A percentile compares a stretch with the other conserved stretches of the same genome.
phyloP scores from a whole-genome alignment of 2,113 vertebrate species.

The Ammodytes marinus region DNA sequence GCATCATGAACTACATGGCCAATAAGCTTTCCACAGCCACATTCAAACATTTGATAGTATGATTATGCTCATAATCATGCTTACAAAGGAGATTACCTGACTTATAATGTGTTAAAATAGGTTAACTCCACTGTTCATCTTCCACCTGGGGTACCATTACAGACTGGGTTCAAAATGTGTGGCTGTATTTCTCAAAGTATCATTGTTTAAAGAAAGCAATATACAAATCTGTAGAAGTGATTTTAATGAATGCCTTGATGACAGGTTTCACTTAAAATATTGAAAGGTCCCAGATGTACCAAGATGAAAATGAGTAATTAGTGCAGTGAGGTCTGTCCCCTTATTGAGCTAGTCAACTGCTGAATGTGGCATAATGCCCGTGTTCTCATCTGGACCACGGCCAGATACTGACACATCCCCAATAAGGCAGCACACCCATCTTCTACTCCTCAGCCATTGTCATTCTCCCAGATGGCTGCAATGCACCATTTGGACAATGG shows the following conservation, averaged over 20 bases:
- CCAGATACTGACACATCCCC: conserved; percentile 51
- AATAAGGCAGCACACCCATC: conserved; percentile 33
- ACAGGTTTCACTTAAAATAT: neutral
- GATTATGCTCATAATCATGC: no score
- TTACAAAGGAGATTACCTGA: no score
- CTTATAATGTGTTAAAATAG: no score
- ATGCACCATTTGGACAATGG: conserved; percentile 44
- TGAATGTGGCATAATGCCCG: conserved; percentile 24
- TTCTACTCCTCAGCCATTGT: neutral
- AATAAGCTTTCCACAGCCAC: no score
- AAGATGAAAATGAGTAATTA: conserved; percentile 17
- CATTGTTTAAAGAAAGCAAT: neutral
- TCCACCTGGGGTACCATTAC: no score
- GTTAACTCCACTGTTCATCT: no score
- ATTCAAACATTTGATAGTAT: no score
- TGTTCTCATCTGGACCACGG: conserved; percentile 48
- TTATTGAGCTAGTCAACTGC: conserved; percentile 12
- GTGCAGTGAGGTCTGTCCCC: conserved; percentile 3
- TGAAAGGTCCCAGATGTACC: conserved; percentile 3
- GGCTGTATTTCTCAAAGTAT: neutral
- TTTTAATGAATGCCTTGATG: conserved; percentile 3
- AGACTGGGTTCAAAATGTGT: neutral
- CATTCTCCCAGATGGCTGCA: conserved; percentile 38
- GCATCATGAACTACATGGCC: no score
- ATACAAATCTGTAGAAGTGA: neutral